A percentile compares a stretch with the other conserved stretches of the same genome.
Evolutionary conservation across 2,113 vertebrate species (phyloP).

Genomic region (Beaufortia kweichowensis): DNA sequence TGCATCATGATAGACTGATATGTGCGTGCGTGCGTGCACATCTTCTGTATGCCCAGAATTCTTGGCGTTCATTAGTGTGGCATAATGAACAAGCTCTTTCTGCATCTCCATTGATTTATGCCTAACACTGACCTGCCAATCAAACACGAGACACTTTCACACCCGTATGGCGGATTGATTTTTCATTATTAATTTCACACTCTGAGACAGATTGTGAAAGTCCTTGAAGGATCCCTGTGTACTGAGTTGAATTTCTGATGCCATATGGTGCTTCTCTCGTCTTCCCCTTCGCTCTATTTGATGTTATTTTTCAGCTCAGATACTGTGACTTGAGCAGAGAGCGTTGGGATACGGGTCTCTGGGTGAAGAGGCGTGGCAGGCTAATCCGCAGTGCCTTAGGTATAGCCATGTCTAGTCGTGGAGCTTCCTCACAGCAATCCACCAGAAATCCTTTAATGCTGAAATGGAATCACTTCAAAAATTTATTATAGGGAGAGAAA

Average conservation of each 20-base stretch:
- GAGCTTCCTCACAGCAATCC: constrained; percentile 18
- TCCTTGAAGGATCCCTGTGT: constrained; percentile 45
- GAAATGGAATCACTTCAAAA: constrained; percentile 39
- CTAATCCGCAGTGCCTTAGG: constrained; percentile 13
- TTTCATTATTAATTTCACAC: constrained; percentile 47
- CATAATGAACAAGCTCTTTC: constrained; percentile 3
- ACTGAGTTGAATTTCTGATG: constrained; percentile 37
- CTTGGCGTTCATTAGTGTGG: constrained; percentile 27
- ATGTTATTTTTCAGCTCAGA: constrained; percentile 16
- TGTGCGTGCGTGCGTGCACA: background rate
- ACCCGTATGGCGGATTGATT: constrained; percentile 32
- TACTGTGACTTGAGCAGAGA: constrained; percentile 25
- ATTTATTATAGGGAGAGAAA: background rate
- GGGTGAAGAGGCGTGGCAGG: constrained; percentile 6
- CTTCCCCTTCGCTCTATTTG: constrained; percentile 28
- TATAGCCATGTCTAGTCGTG: background rate
- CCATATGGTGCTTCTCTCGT: constrained; percentile 29
- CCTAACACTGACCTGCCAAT: constrained; percentile 39
- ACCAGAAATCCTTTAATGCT: constrained; percentile 27
- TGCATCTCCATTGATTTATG: constrained; percentile 29
- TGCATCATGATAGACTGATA: background rate
- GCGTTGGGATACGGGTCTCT: constrained; percentile 6
- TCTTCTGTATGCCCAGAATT: constrained; percentile 10
- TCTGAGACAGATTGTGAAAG: constrained; percentile 38
- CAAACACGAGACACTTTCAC: constrained; percentile 17